These are phyloP conservation scores for Scotopteryx bipunctaria DNA, from an alignment of 2,888 invertebrate species.

Conservation along the genomic window DNA sequence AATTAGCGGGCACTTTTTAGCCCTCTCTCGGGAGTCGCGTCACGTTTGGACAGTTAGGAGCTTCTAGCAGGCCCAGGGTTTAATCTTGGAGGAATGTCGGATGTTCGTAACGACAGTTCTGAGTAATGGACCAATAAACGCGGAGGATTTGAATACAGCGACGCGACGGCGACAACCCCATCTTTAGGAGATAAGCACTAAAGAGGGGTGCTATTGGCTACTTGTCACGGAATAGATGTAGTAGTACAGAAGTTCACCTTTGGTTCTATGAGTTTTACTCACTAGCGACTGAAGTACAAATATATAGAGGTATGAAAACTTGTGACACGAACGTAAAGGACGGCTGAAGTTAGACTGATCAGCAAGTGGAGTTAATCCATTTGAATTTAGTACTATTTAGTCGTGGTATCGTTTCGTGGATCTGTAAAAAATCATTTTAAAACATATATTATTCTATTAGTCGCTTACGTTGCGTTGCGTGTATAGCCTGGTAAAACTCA, in stretches of 20 bases:
- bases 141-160: slow-evolving; percentile 66
- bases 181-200: slow-evolving; percentile 45
- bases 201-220: slow-evolving; percentile 27
- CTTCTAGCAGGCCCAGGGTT: slow-evolving; percentile 55
- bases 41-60: slow-evolving; percentile 62
- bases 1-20: slow-evolving; percentile 67
- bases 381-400: no score
- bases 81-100: slow-evolving; percentile 73
- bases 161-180: slow-evolving; percentile 57
- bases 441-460: no score
- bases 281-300: no score
- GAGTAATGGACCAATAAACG: slow-evolving; percentile 76
- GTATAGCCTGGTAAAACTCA: no score
- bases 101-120: slow-evolving; percentile 63
- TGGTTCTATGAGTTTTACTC: no score
- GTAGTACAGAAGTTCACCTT: slow-evolving; percentile 14
- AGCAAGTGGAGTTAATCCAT: no score
- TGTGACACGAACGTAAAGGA: no score
- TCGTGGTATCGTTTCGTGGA: no score
- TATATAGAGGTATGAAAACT: no score
- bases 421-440: no score
- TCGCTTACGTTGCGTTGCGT: no score
- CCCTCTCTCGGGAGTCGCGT: slow-evolving; percentile 48
- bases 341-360: no score
- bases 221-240: background rate